Evolutionary conservation across 2,797 vertebrate species (phyloP).

Genomic region (Lophius americanus): DNA sequence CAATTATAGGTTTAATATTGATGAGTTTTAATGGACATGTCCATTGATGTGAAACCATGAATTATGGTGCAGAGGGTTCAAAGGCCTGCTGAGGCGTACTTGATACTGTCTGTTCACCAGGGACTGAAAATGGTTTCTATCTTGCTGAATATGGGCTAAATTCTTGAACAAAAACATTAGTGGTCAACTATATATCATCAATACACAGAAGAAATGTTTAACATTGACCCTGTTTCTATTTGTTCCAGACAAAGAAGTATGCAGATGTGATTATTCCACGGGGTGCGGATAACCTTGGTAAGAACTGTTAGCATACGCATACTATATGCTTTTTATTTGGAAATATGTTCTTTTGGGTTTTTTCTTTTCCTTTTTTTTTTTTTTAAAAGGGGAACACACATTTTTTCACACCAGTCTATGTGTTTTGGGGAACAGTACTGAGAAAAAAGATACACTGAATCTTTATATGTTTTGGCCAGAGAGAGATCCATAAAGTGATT

Average conservation of each 20-base stretch:
- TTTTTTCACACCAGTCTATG: neutral
- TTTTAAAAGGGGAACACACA: neutral
- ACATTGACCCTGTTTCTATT: conserved; percentile 9
- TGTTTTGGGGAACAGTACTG: too few species aligned
- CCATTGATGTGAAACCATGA: too few species aligned
- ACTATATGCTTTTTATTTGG: neutral
- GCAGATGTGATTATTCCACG: conserved; percentile 98
- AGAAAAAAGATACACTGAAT: too few species aligned
- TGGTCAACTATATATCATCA: neutral
- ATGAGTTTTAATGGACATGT: neutral
- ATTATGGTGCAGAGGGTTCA: too few species aligned
- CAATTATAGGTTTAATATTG: neutral
- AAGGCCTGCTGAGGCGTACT: too few species aligned
- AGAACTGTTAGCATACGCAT: conserved; percentile 47
- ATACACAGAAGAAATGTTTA: neutral
- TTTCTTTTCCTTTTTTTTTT: neutral
- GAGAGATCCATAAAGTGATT: too few species aligned
- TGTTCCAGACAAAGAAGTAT: conserved; percentile 94
- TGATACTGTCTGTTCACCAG: too few species aligned
- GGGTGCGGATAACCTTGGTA: conserved; percentile 95
- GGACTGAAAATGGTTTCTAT: neutral
- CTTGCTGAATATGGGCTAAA: too few species aligned
- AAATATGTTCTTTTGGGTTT: neutral
- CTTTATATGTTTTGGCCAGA: too few species aligned
- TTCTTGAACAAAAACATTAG: too few species aligned